Evolutionary conservation across 2,797 vertebrate species (phyloP), one percentile per base, ranked within the genome.

Genomic region (Macropus fuliginosus): DNA sequence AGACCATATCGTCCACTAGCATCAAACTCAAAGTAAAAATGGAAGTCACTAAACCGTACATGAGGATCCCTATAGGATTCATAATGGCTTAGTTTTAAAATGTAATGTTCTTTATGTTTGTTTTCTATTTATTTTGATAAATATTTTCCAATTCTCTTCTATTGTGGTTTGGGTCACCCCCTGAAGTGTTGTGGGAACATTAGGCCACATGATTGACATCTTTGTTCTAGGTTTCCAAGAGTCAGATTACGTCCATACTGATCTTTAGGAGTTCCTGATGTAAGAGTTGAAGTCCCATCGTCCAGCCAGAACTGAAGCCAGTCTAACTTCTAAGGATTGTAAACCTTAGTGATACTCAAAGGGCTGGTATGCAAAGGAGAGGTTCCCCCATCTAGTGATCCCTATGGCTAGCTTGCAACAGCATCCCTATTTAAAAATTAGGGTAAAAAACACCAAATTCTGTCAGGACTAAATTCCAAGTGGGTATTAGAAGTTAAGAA

Each of bases 321-420:
- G 90, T 1, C 40, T 13, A 95, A 50, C 18, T 0, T 3, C 4
- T 18, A 81, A 54, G 57, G 3, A 55, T 18, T 55, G 52, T 52
- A 56, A 95, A 81, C 57, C 56, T 56, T 55, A 92, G n/a, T 29
- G 54, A 13, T 10, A 91, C 0, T 5, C 50, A 40, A 91, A 34
- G 56, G 0, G 50, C 0, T 57, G 56, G 21, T 50, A 0, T 5
- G 1, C 12, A 10, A 91, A 56, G 3, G 0, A 4, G 8, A 4
- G 5, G 4, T 13, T 5, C 62, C 62, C 62, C 31, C 34, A 34
- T n/a, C 62, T 34, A 10, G 4, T 2, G 90, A 12, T 50, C 21
- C 46, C 16, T 10, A 31, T 16, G 13, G 34, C 10, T 1, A 21
- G 18, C 11, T 54, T 11, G 27, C 29, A 59, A 50, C 56, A 40